Evolutionary conservation across 2,797 vertebrate genomes (phyloP), one percentile per base, ranked within the genome.

Genomic region (Myotis planiceps): DNA sequence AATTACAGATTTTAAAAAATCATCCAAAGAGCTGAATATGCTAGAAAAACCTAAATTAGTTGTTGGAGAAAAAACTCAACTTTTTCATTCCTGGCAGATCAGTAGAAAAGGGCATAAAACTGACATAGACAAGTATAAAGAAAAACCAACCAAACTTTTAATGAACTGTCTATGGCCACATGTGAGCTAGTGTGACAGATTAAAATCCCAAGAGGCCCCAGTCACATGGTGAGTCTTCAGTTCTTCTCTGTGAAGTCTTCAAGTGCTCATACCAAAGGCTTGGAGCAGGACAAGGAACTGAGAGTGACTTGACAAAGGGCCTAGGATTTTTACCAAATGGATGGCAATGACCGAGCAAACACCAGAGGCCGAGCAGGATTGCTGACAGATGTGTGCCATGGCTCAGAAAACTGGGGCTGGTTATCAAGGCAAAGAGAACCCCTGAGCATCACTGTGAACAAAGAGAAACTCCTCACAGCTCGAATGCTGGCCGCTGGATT

Each of bases 1-100:
- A 87, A 60, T 53, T 25, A 32, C 39, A 51, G n/a, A 34, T 81
- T 81, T 49, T 68, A 0, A 51, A 69, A 92, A 90, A 47, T 25
- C 39, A 55, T 63, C 19, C 12, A 37, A n/a, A 90, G 15, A 51
- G 15, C 19, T 69, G 45, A 55, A n/a, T 93, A 90, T 55, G 27
- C 34, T 53, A 45, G 42, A 63, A 90, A 93, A 93, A 63, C 37
- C 53, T 76, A 86, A 88, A 34, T 34, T 49, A 96, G 42, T 14
- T 79, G 51, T 27, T 32, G 27, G 65, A 37, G 45, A 68, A 69
- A 83, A 72, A 51, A 16, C 25, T 47, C 45, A 23, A 82, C 45
- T 69, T 47, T 42, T 82, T 82, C 29, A 83, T 83, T 78, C n/a
- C 69, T 91, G 83, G 39, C 34, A 51, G 23, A 90, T 63, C 75